Evolutionary conservation across 1,140 invertebrate species (phyloP).

Genomic region (Manduca sexta): DNA sequence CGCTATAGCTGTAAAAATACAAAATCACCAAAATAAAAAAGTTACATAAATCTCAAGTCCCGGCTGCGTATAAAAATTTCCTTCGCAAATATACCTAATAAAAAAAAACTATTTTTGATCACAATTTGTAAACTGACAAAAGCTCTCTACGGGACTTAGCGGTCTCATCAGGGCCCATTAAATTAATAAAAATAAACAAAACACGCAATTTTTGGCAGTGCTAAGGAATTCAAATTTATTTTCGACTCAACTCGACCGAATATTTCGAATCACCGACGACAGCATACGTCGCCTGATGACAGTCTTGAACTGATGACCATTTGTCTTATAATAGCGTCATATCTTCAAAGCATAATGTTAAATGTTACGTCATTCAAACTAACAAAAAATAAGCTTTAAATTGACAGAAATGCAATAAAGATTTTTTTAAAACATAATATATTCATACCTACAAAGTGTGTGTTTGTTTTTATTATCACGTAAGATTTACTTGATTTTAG

Average conservation of each 20-base stretch:
- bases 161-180: not conserved
- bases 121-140: too few species aligned
- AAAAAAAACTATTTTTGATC: not conserved
- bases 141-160: not conserved
- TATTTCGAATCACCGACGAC: conserved; percentile 8
- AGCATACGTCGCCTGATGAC: conserved; percentile 10
- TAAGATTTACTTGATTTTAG: too few species aligned
- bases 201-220: conserved; percentile 53
- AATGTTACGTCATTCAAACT: too few species aligned
- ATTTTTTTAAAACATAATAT: too few species aligned
- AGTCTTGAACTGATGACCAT: conserved; percentile 3
- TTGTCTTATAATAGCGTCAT: conserved; percentile 1
- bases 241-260: conserved; percentile 22
- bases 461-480: too few species aligned
- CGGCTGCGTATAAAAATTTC: not conserved
- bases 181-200: conserved; percentile 34
- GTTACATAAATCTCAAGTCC: not conserved
- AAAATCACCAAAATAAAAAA: too few species aligned
- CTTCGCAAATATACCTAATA: not conserved
- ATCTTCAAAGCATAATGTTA: too few species aligned
- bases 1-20: too few species aligned
- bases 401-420: too few species aligned
- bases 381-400: too few species aligned
- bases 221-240: conserved; percentile 55
- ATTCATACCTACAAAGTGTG: too few species aligned